A percentile compares a stretch with the other conserved stretches of the same genome.
Evolutionary conservation across 2,888 invertebrate species (phyloP).

Genomic region (Vandiemenella viatica): DNA sequence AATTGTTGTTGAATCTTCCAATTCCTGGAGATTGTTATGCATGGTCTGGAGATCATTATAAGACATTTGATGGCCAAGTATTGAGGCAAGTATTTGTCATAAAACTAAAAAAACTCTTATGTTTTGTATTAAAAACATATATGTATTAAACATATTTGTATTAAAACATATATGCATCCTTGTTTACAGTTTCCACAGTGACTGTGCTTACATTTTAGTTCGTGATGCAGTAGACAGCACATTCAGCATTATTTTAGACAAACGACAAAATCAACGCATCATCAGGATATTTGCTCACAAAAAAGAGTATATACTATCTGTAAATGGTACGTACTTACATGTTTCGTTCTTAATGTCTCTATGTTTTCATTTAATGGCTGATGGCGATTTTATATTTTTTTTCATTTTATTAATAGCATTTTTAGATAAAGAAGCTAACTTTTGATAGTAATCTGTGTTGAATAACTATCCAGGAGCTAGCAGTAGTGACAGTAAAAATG

Average conservation of each 20-base stretch:
- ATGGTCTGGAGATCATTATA: constrained; percentile 68
- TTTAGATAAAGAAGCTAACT: too few species aligned
- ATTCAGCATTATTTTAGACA: constrained; percentile 30
- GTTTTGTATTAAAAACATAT: too few species aligned
- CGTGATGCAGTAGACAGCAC: constrained; percentile 53
- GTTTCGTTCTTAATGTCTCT: too few species aligned
- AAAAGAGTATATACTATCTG: constrained; percentile 43
- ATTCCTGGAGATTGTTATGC: constrained; percentile 58
- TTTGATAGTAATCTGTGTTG: too few species aligned
- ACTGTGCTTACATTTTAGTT: constrained; percentile 58
- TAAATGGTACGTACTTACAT: constrained; percentile 28
- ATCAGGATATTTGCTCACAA: constrained; percentile 54
- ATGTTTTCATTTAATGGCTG: too few species aligned
- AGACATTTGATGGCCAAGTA: constrained; percentile 71
- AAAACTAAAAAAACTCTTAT: too few species aligned
- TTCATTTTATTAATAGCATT: too few species aligned
- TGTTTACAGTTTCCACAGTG: constrained; percentile 53
- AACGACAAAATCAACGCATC: constrained; percentile 20
- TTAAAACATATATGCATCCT: too few species aligned
- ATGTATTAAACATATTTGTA: too few species aligned
- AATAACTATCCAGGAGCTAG: too few species aligned
- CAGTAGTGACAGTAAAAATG: too few species aligned
- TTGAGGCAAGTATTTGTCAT: constrained; percentile 40
- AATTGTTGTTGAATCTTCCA: constrained; percentile 19
- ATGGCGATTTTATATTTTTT: too few species aligned